phyloP scores from a whole-genome alignment of 2,888 invertebrate genomes.

The Drosophila fulvimacula region DNA sequence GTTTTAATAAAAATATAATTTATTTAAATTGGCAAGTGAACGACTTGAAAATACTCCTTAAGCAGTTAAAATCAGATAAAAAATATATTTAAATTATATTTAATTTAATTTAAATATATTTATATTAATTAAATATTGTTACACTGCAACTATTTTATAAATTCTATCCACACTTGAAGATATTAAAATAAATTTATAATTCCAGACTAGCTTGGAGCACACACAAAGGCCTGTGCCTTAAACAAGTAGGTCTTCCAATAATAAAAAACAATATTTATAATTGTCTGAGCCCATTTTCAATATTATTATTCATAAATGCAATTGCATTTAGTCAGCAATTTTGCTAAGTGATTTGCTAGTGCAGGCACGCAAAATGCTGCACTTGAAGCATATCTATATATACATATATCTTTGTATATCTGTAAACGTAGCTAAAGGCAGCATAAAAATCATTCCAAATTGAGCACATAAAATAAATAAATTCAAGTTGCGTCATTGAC shows the following conservation, averaged over 20 bases:
- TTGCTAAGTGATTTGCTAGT: constrained; percentile 23
- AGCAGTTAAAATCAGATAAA: background rate
- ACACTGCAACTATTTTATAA: background rate
- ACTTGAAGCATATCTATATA: constrained; percentile 32
- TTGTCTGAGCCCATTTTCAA: constrained; percentile 27
- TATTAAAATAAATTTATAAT: too few relatives aligned
- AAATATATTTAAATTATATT: too few relatives aligned
- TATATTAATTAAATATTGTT: too few relatives aligned
- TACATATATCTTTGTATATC: constrained; percentile 2
- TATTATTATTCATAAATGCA: constrained; percentile 22
- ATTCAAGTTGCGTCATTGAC: constrained; percentile 36
- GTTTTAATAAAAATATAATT: too few relatives aligned
- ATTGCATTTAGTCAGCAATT: constrained; percentile 36
- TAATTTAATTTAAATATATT: too few relatives aligned
- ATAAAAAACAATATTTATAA: background rate
- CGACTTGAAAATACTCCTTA: background rate
- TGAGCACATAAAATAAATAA: constrained; percentile 8
- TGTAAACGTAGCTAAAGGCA: constrained; percentile 11
- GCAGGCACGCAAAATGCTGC: constrained; percentile 45
- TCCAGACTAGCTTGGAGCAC: background rate
- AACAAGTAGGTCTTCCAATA: background rate
- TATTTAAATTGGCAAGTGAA: background rate
- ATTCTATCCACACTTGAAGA: too few relatives aligned
- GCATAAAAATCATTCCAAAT: constrained; percentile 32
- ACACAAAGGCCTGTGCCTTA: background rate